A percentile compares a stretch with the other conserved stretches of the same genome.
Evolutionary conservation across 2,113 vertebrate genomes (phyloP).

Genomic region (Solea senegalensis): DNA sequence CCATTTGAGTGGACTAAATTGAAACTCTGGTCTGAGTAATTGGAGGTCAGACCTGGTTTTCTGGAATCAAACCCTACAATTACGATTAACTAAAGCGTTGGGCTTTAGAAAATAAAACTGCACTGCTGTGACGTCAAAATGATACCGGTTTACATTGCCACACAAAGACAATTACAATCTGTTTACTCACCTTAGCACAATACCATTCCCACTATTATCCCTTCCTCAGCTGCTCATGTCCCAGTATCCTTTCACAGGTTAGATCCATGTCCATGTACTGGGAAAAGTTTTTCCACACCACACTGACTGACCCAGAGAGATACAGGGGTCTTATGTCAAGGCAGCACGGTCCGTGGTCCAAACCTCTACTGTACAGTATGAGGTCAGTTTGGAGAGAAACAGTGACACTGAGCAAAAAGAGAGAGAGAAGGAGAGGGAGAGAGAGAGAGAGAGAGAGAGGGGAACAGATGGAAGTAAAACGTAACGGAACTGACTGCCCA

Average conservation of each 20-base stretch:
- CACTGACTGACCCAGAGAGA: conserved; percentile 20
- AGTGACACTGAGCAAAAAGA: conserved; percentile 46
- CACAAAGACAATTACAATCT: conserved; percentile 31
- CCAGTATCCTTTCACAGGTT: conserved; percentile 69
- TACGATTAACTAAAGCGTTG: conserved; percentile 50
- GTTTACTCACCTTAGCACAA: conserved; percentile 69
- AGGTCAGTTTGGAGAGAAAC: conserved; percentile 71
- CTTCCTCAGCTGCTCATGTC: conserved; percentile 45
- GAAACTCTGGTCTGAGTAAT: conserved; percentile 57
- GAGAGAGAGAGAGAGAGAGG: conserved; percentile 23
- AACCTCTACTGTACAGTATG: conserved; percentile 65
- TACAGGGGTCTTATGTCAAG: conserved; percentile 28
- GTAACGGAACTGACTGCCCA: conserved; percentile 68
- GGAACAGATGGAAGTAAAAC: conserved; percentile 68
- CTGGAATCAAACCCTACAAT: conserved; percentile 37
- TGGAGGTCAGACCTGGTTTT: conserved; percentile 46
- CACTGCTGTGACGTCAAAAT: conserved; percentile 3
- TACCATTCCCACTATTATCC: conserved; percentile 49
- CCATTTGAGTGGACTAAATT: conserved; percentile 63
- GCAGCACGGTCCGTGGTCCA: conserved; percentile 57
- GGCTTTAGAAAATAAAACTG: conserved; percentile 17
- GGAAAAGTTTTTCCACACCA: conserved; percentile 24
- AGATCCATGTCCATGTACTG: conserved; percentile 72
- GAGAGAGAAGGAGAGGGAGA: conserved; percentile 29
- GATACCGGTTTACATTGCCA: not conserved